Conservation (phyloP, 2,888 invertebrate genomes). For the Acrobasis suavella region DNA sequence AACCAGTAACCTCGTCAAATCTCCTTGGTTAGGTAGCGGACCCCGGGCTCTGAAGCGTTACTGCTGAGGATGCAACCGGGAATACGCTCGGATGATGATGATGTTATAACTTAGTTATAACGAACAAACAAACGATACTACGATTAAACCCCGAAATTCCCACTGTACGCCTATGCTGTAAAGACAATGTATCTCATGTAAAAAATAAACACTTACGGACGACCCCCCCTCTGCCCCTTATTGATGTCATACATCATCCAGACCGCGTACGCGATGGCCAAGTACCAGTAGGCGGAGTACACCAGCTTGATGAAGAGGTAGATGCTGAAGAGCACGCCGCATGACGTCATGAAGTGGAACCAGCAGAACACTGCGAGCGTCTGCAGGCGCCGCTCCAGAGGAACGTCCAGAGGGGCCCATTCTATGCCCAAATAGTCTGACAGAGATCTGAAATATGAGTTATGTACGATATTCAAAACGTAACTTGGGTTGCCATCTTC, state of each 20-base stretch:
- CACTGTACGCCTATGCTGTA: no score
- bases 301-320: conserved; percentile 11
- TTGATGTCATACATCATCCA: conserved; percentile 21
- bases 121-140: no score
- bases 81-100: no score
- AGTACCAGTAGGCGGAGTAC: conserved; percentile 23
- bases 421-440: conserved; percentile 7
- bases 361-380: conserved; percentile 20
- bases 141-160: no score
- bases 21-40: no score
- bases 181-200: background rate
- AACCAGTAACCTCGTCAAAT: no score
- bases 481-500: no score
- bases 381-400: conserved; percentile 21
- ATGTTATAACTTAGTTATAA: no score
- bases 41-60: no score
- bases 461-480: background rate
- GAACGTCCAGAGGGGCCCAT: conserved; percentile 25
- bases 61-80: no score
- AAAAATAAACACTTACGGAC: conserved; percentile 19
- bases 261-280: conserved; percentile 13
- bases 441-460: background rate
- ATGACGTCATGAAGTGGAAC: conserved; percentile 16
- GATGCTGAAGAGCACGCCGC: background rate
- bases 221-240: conserved; percentile 7